Evolutionary conservation across 2,113 vertebrate genomes (phyloP).

Genomic region (Chelonoidis abingdonii): DNA sequence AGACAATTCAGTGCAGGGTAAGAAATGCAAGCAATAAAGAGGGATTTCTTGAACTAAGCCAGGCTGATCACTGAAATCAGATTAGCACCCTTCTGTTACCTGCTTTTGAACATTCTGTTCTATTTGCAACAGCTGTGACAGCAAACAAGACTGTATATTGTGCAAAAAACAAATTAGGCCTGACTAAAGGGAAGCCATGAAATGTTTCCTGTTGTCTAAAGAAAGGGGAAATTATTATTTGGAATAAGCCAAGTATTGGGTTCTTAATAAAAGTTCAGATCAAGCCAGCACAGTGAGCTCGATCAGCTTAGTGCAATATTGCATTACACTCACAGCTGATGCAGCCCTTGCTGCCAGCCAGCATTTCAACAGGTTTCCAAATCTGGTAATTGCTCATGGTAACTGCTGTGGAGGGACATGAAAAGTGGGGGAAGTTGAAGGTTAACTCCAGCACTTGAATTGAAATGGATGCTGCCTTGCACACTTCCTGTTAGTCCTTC

Average conservation of each 20-base stretch:
- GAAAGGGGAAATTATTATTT: conserved; percentile 45
- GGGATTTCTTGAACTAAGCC: conserved; percentile 48
- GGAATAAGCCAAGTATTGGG: conserved; percentile 50
- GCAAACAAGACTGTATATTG: conserved; percentile 32
- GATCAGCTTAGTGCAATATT: conserved; percentile 37
- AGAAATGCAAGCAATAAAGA: conserved; percentile 61
- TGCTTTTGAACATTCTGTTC: conserved; percentile 74
- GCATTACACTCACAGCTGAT: conserved; percentile 26
- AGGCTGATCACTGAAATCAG: conserved; percentile 64
- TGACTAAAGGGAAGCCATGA: conserved; percentile 53
- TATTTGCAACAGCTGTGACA: conserved; percentile 65
- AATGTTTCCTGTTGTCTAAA: conserved; percentile 44
- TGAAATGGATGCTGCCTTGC: background rate
- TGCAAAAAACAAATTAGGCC: conserved; percentile 66
- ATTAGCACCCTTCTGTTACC: conserved; percentile 65
- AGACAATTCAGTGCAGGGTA: conserved; percentile 35
- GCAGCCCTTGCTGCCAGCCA: conserved; percentile 1
- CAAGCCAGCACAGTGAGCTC: conserved; percentile 22
- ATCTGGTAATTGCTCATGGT: conserved; percentile 3
- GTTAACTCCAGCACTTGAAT: background rate
- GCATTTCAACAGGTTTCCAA: conserved; percentile 49
- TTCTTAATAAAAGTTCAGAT: conserved; percentile 49
- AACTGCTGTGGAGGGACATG: background rate
- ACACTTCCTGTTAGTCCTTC: background rate
- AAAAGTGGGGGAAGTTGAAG: conserved; percentile 24